Percentiles rank a stretch among this genome's conserved stretches.
phyloP scores from a whole-genome alignment of 2,797 vertebrate genomes.

The Vireo griseus region DNA sequence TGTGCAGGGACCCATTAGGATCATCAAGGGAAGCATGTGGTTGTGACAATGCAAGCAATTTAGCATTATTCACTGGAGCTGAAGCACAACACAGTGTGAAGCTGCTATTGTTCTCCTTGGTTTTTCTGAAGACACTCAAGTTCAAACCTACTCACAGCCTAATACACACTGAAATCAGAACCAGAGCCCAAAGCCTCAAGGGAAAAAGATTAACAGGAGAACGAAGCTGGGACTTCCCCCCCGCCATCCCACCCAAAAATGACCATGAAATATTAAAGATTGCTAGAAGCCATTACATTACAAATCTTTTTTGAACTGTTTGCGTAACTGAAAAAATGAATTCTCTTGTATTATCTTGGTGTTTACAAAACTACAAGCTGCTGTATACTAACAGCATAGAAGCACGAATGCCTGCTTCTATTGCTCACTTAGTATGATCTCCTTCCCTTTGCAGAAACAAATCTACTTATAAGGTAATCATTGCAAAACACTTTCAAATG shows the following conservation, averaged over 20 bases:
- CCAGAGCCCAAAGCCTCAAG: background rate
- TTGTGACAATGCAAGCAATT: conserved; percentile 20
- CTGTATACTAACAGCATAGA: background rate
- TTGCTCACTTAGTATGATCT: background rate
- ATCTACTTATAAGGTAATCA: background rate
- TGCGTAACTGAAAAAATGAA: background rate
- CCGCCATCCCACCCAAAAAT: background rate
- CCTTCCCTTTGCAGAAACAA: background rate
- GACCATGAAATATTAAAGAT: background rate
- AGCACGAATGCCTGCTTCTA: background rate
- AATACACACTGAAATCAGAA: background rate
- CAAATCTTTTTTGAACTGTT: background rate
- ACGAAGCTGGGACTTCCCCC: background rate
- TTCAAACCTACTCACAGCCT: background rate
- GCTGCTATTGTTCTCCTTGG: background rate
- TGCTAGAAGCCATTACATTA: background rate
- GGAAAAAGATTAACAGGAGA: background rate
- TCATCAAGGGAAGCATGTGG: background rate
- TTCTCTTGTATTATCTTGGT: background rate
- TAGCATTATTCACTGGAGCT: conserved; percentile 40
- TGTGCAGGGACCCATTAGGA: conserved; percentile 40
- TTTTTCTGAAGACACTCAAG: background rate
- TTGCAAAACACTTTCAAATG: background rate
- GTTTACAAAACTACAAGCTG: background rate
- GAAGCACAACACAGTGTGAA: background rate